Evolutionary conservation across 2,113 vertebrate genomes (phyloP).

Genomic region (Oreochromis tanganicae): DNA sequence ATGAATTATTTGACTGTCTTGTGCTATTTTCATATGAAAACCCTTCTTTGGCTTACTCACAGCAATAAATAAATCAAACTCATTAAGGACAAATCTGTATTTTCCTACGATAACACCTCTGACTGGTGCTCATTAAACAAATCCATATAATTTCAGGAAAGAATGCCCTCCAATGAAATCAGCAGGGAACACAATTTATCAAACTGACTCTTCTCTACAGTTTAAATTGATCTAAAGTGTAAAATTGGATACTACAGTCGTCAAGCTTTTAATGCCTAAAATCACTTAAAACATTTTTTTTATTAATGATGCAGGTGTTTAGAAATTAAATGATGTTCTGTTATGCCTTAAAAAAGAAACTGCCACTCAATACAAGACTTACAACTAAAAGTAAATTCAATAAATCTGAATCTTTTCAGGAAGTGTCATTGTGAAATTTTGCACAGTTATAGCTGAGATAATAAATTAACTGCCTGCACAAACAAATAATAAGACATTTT

Average conservation of each 20-base stretch:
- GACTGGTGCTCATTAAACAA: slow-evolving; percentile 12
- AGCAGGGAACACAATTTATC: slow-evolving; percentile 14
- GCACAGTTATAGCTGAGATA: neutral
- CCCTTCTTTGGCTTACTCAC: neutral
- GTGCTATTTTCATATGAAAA: neutral
- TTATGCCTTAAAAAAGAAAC: neutral
- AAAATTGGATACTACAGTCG: neutral
- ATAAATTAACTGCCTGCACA: neutral
- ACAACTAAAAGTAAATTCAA: neutral
- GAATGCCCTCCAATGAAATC: slow-evolving; percentile 11
- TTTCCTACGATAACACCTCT: neutral
- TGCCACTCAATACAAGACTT: neutral
- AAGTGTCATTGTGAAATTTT: neutral
- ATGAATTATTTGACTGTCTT: neutral
- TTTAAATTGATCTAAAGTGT: neutral
- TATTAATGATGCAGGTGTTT: neutral
- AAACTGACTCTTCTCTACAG: neutral
- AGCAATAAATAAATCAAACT: neutral
- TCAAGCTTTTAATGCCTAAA: neutral
- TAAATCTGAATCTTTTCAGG: neutral
- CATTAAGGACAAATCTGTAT: neutral
- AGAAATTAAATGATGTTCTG: neutral
- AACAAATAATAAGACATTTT: neutral
- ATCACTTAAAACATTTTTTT: neutral
- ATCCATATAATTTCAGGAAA: slow-evolving; percentile 8